Evolutionary conservation across 2,888 invertebrate species (phyloP), one percentile per base, ranked within the genome.

Genomic region (Acrocyrtus sp.): DNA sequence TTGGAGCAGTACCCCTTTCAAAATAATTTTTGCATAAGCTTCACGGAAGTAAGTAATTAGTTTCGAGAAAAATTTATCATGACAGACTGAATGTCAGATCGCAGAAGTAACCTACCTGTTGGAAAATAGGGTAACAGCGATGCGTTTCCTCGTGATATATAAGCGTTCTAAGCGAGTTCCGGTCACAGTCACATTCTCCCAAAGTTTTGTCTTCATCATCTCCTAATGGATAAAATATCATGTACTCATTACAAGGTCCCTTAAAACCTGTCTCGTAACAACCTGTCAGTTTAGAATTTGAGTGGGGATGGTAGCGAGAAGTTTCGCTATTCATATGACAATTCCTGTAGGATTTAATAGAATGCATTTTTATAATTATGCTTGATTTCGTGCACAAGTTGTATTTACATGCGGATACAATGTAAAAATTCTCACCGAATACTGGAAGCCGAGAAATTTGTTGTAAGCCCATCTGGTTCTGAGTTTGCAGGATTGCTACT

Each of bases 181-280:
- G 24, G 21, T 67, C 58, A 15, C 76, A 76, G 21, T 74, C 74
- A 34, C 76, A 76, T n/a, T 41, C 47, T 54, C 76, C 76, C 6
- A 56, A 12, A 2, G 34, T 50, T 6, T 43, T 34, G 24, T 57
- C 63, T n/a, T 67, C 17, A 5, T 41, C 26, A 17, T 3, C n/a
- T n/a, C n/a, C n/a, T n/a, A n/a, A n/a, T 0, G 19, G 5, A 10
- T 58, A 62, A 21, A 72, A 47, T n/a, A n/a, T 34, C 76, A 74
- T 76, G n/a, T 74, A 70, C n/a, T 62, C 54, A 26, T 60, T 63
- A 51, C 76, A 74, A 12, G 76, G 72, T 0, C 63, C 63, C 5
- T 34, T 3, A 4, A 21, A 10, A 0, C 27, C 26, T 10, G 66
- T 26, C 5, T n/a, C 4, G 39, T 76, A 70, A 29, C 73, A 76